phyloP scores from a whole-genome alignment of 92 coral and sea anemone genomes.

The Bergia sp. region DNA sequence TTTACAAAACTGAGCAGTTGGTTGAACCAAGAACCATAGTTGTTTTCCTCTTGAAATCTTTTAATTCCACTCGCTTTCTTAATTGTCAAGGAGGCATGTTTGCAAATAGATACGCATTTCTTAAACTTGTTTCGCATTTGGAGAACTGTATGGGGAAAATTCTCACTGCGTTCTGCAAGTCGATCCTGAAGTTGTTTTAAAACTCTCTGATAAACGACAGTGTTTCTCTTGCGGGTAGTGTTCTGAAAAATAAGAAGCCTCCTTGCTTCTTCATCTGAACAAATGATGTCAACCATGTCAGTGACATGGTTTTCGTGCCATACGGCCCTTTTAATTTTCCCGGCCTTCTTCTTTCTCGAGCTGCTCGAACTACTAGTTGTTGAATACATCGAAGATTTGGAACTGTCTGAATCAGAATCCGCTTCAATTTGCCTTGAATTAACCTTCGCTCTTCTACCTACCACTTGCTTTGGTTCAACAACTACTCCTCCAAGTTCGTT shows the following conservation, averaged over 20 bases:
- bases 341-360: not conserved
- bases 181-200: too few species aligned
- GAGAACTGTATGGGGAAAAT: too few species aligned
- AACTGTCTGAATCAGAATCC: not conserved
- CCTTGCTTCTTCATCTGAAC: too few species aligned
- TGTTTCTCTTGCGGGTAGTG: too few species aligned
- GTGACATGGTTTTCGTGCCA: not conserved
- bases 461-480: not conserved
- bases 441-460: not conserved
- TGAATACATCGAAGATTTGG: not conserved
- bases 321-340: not conserved
- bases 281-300: too few species aligned
- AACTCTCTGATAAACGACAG: too few species aligned
- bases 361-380: not conserved
- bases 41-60: not conserved
- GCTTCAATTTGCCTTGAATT: not conserved
- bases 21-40: not conserved
- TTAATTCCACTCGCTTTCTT: not conserved
- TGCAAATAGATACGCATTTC: too few species aligned
- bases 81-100: too few species aligned
- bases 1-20: too few species aligned
- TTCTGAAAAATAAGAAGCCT: too few species aligned
- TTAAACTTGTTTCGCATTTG: too few species aligned
- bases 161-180: too few species aligned
- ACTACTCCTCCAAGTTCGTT: not conserved